A percentile compares a stretch with the other conserved stretches of the same genome.
These are phyloP conservation scores for Lethocerus indicus DNA, from an alignment of 1,140 invertebrate genomes.

Conservation along the genomic window DNA sequence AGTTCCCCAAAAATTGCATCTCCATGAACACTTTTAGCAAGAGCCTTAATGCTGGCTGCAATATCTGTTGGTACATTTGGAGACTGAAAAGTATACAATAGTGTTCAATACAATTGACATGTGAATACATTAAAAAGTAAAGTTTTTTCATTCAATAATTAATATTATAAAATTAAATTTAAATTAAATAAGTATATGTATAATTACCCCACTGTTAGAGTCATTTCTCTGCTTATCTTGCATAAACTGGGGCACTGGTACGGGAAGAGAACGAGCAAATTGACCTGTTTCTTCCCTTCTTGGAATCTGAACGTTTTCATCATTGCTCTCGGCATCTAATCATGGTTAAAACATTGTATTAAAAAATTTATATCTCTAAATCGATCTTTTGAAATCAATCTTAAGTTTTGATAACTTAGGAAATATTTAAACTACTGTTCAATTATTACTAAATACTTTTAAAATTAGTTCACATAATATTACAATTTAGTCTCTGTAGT, in stretches of 20 bases:
- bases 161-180: neutral
- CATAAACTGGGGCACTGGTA: conserved; percentile 31
- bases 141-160: too few relatives aligned
- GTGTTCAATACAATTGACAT: too few relatives aligned
- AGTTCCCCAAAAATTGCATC: conserved; percentile 68
- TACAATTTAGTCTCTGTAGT: too few relatives aligned
- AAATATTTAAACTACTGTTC: conserved; percentile 3
- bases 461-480: too few relatives aligned
- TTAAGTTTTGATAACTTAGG: neutral
- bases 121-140: too few relatives aligned
- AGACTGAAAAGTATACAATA: too few relatives aligned
- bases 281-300: conserved; percentile 24
- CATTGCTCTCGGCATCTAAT: conserved; percentile 26
- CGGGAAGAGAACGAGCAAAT: conserved; percentile 34
- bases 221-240: conserved; percentile 17
- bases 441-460: too few relatives aligned
- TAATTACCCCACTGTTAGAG: conserved; percentile 25
- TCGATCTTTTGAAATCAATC: neutral
- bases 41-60: conserved; percentile 68
- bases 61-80: conserved; percentile 42
- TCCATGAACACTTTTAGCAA: conserved; percentile 70
- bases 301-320: conserved; percentile 29
- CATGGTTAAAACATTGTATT: conserved; percentile 5
- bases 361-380: neutral
- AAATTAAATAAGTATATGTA: neutral